A percentile compares a stretch with the other conserved stretches of the same genome.
These are phyloP conservation scores for Melospiza georgiana DNA, from an alignment of 2,113 vertebrate species.

Conservation along the genomic window DNA sequence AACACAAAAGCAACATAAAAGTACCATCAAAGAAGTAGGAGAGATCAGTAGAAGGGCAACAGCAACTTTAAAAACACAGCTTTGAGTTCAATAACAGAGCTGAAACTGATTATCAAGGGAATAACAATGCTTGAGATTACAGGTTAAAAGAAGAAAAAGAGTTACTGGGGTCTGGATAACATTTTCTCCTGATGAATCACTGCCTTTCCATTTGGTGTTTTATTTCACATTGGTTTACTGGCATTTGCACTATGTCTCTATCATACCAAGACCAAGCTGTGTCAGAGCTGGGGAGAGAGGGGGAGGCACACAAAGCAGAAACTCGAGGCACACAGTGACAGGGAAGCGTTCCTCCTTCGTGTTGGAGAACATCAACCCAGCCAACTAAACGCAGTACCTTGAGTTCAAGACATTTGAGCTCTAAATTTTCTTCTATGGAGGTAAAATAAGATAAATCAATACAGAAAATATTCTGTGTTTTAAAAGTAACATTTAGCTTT, in stretches of 20 bases:
- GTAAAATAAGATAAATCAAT: neutral
- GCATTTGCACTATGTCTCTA: conserved; percentile 54
- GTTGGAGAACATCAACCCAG: conserved; percentile 16
- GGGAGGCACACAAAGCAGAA: conserved; percentile 4
- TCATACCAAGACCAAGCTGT: conserved; percentile 42
- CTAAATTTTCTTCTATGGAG: neutral
- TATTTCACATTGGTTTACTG: conserved; percentile 73
- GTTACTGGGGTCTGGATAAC: conserved; percentile 67
- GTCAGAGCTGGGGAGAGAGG: conserved; percentile 21
- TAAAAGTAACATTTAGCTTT: neutral
- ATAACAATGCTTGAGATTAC: neutral
- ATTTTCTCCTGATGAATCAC: conserved; percentile 75
- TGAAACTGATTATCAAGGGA: conserved; percentile 14
- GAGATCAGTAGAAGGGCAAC: neutral
- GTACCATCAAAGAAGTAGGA: neutral
- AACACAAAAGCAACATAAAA: neutral
- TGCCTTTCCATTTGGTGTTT: conserved; percentile 68
- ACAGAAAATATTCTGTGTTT: neutral
- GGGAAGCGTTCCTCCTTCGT: neutral
- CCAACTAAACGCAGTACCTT: neutral
- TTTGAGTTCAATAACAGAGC: neutral
- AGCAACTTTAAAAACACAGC: neutral
- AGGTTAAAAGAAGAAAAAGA: conserved; percentile 35
- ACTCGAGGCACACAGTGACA: neutral
- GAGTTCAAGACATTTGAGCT: neutral